A percentile compares a stretch with the other conserved stretches of the same genome.
phyloP scores from a whole-genome alignment of 1,140 invertebrate genomes.

The Tenebrio molitor region DNA sequence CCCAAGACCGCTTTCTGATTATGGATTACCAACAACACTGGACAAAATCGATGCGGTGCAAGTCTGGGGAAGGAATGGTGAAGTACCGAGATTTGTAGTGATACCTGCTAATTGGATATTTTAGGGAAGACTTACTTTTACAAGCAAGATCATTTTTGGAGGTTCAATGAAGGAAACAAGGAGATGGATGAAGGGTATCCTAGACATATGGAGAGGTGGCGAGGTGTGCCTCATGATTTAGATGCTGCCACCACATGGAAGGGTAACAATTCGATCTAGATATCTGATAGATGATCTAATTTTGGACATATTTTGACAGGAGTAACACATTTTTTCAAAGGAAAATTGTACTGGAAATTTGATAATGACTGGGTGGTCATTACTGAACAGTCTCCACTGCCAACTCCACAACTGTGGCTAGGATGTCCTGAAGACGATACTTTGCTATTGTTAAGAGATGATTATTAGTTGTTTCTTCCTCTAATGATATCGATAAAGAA shows the following conservation, averaged over 20 bases:
- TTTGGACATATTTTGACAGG: conserved; percentile 60
- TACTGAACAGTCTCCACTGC: conserved; percentile 68
- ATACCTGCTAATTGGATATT: not conserved
- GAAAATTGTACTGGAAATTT: conserved; percentile 75
- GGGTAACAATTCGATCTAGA: conserved; percentile 63
- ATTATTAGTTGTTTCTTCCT: too few relatives aligned
- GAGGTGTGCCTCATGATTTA: conserved; percentile 73
- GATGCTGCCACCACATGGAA: conserved; percentile 77
- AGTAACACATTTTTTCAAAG: conserved; percentile 77
- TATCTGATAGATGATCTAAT: too few relatives aligned
- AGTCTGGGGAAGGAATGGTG: conserved; percentile 72
- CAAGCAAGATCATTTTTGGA: conserved; percentile 76
- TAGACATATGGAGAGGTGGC: conserved; percentile 76
- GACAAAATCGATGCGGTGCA: conserved; percentile 80
- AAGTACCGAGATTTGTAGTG: not conserved
- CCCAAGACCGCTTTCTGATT: conserved; percentile 71
- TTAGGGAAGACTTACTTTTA: conserved; percentile 72
- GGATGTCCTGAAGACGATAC: conserved; percentile 67
- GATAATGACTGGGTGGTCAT: conserved; percentile 70
- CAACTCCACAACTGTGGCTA: conserved; percentile 73
- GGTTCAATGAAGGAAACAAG: conserved; percentile 73
- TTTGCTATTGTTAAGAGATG: too few relatives aligned
- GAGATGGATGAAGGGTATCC: conserved; percentile 78
- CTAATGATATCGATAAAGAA: too few relatives aligned
- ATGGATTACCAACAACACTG: conserved; percentile 74